Conservation (phyloP, 1,140 invertebrate species). For the Monochamus saltuarius region DNA sequence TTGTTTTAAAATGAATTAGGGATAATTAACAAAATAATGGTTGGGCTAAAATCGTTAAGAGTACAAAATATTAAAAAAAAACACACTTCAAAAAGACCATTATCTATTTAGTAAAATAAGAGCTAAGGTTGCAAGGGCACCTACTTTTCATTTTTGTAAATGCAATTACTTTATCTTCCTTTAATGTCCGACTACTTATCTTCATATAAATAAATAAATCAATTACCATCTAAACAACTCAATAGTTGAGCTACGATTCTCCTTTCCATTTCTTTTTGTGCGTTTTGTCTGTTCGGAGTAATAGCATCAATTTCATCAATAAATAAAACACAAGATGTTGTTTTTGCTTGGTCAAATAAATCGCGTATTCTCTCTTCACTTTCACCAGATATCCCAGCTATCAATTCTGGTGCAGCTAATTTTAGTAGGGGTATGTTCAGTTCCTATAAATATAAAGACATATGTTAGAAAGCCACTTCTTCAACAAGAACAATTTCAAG, state of each 20-base stretch:
- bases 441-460: conserved; percentile 55
- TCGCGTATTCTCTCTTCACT: conserved; percentile 91
- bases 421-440: conserved; percentile 76
- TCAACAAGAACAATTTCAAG: too few species aligned
- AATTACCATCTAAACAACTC: conserved; percentile 79
- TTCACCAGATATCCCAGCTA: conserved; percentile 91
- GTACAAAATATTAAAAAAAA: too few species aligned
- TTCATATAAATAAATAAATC: background rate
- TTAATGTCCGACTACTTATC: too few species aligned
- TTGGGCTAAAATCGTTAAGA: too few species aligned
- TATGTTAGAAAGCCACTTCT: too few species aligned
- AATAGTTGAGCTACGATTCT: conserved; percentile 92
- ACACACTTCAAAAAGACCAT: too few species aligned
- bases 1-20: too few species aligned
- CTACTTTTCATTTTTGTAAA: too few species aligned
- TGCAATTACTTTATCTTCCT: too few species aligned
- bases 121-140: too few species aligned
- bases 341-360: conserved; percentile 81
- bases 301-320: conserved; percentile 94
- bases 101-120: too few species aligned
- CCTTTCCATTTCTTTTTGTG: conserved; percentile 92
- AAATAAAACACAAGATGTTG: conserved; percentile 85
- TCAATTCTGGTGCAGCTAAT: conserved; percentile 86
- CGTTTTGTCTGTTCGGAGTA: conserved; percentile 80
- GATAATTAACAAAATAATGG: too few species aligned